phyloP scores from a whole-genome alignment of 2,797 vertebrate species.

The Lithobates sylvaticus region DNA sequence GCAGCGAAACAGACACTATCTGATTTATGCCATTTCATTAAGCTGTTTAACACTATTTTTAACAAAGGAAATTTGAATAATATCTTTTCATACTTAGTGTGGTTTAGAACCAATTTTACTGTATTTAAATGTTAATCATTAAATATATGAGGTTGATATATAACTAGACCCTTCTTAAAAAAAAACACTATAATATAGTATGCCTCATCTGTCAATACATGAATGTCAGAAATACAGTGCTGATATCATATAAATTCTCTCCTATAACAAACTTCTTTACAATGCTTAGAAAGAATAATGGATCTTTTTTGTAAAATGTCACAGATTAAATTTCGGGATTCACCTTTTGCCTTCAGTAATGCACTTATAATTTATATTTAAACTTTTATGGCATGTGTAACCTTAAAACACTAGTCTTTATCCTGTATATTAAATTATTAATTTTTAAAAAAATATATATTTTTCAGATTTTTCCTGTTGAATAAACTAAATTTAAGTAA shows the following conservation, averaged over 20 bases:
- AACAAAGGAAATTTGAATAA: not conserved
- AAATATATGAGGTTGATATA: not conserved
- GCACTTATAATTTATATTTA: not conserved
- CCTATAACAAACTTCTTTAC: not conserved
- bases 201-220: not conserved
- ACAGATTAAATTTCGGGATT: not conserved
- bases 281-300: not conserved
- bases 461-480: not conserved
- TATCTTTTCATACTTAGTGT: not conserved
- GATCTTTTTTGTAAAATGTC: slow-evolving; percentile 5
- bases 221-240: not conserved
- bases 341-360: not conserved
- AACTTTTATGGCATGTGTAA: not conserved
- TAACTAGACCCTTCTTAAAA: not conserved
- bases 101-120: not conserved
- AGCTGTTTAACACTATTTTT: not conserved
- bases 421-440: no score
- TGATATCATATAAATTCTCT: not conserved
- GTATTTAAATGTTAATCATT: not conserved
- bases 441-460: not conserved
- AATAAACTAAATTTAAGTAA: not conserved
- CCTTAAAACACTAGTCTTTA: not conserved
- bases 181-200: not conserved
- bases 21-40: not conserved
- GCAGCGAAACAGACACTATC: not conserved